Evolutionary conservation across 2,797 vertebrate species (phyloP), one percentile per base, ranked within the genome.

Genomic region (Gephyroberyx darwinii): DNA sequence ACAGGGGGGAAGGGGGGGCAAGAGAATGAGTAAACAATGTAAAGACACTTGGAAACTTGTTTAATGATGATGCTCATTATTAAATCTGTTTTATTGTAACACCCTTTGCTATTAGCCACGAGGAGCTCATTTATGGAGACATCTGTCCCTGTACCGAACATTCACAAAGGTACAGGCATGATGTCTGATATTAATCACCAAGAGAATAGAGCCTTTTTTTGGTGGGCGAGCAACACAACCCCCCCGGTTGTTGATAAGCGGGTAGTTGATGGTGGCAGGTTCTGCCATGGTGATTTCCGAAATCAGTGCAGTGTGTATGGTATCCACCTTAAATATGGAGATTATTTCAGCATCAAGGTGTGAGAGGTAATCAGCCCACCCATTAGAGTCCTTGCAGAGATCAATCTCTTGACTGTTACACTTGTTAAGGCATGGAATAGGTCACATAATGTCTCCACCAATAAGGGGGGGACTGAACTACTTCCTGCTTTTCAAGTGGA

Each of bases 321-420:
- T 43, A n/a, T 71, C 43, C 30, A 19, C 82, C 50, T 47, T 54
- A 41, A 53, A 59, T 63, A 60, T 50, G 50, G 50, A 65, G 60
- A 74, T 58, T 43, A 67, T 53, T 64, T 63, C 62, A 64, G 41
- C 37, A 54, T 77, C 55, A 71, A 4, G 16, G 59, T 71, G 65
- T 74, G 61, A 59, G 48, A 73, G 47, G 72, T 81, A 87, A 89
- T 90, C 83, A 89, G 77, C 84, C 56, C 53, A 5, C 41, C 56
- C 62, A 77, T 78, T 87, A 80, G 78, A 69, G 57, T 71, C 60
- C 62, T 57, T 53, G 71, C 63, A 66, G 22, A 80, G 61, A 84
- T 88, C 83, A 77, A 79, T 85, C 73, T 81, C 48, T 64, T 61
- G 65, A 78, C 77, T 77, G 77, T 53, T 79, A 47, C 1, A 77